Base-by-base conservation (phyloP, 2,113 vertebrate species). In the Cichladusa arquata region DNA sequence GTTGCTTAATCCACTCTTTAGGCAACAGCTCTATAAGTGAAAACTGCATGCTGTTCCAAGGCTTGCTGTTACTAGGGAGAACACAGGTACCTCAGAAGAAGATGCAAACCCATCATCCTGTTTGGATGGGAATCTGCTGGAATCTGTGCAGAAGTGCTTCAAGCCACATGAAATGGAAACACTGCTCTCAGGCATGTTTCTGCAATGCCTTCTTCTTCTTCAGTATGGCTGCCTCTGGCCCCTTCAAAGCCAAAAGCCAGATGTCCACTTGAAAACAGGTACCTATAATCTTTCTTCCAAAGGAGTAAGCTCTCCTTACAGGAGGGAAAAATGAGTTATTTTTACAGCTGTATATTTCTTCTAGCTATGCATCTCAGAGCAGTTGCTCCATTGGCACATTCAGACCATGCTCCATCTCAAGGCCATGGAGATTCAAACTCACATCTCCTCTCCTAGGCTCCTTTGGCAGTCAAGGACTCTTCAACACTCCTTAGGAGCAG, bases 161-260 rank as follows among this genome's bases (percentile, higher is more conserved):
- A 29, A 22, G 22, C 5, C 47, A 34, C 15, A 3, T 4, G 12
- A 50, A 54, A 34, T 36, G 14, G 24, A 65, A 86, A 33, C 4
- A 29, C 4, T 50, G 34, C 51, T 22, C 18, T 22, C 17, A 40
- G 33, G 6, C 2, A 0, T 4, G 12, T 50, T 74, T 81, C 53
- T 85, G 34, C 25, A 62, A 6, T 14, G 14, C 47, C 19, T 4
- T 12, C 14, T 5, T 14, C 40, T 77, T 84, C 67, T 8, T 7
- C 1, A 1, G 7, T 0, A 1, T 24, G 25, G 8, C 22, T 44
- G n/a, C 17, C 25, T 54, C 33, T 48, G 23, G 6, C 33, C 29
- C 4, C 60, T 79, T 78, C 0, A 1, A 70, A 79, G 74, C 15
- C 9, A 42, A 65, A 58, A 50, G 6, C 14, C 23, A 24, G 19